Conservation (phyloP, 2,113 vertebrate genomes). For the Sisor rabdophorus region DNA sequence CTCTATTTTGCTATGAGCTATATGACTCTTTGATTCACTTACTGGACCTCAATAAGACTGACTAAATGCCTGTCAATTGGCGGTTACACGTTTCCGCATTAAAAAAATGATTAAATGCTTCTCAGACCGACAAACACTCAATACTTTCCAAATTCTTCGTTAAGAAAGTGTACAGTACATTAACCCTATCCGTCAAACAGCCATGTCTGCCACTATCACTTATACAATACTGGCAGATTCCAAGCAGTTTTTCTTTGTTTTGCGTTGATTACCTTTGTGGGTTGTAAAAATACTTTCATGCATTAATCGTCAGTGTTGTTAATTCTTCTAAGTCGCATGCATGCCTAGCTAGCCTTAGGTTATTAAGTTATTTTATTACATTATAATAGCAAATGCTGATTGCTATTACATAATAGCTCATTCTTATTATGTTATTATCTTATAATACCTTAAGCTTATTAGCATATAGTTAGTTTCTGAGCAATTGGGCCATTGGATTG, state of each 20-base stretch:
- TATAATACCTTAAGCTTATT: not conserved
- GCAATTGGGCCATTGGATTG: not conserved
- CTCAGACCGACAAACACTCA: not conserved
- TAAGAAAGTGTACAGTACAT: not conserved
- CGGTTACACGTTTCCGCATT: not conserved
- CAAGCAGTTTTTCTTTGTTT: not conserved
- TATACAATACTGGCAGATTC: not conserved
- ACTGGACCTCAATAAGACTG: not conserved
- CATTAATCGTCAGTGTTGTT: not conserved
- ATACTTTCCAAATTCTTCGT: not conserved
- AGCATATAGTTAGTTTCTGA: not conserved
- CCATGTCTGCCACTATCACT: not conserved
- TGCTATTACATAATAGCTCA: not conserved
- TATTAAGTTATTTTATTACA: too few relatives aligned
- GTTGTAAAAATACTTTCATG: not conserved
- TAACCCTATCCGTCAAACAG: not conserved
- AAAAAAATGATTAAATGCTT: not conserved
- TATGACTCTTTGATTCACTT: not conserved
- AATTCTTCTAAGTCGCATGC: not conserved
- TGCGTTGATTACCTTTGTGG: not conserved
- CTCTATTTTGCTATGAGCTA: not conserved
- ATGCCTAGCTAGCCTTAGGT: not conserved
- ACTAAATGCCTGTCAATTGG: not conserved
- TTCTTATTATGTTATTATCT: not conserved
- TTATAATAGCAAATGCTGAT: not conserved